Evolutionary conservation across 2,888 invertebrate species (phyloP).

Genomic region (Sesia apiformis): DNA sequence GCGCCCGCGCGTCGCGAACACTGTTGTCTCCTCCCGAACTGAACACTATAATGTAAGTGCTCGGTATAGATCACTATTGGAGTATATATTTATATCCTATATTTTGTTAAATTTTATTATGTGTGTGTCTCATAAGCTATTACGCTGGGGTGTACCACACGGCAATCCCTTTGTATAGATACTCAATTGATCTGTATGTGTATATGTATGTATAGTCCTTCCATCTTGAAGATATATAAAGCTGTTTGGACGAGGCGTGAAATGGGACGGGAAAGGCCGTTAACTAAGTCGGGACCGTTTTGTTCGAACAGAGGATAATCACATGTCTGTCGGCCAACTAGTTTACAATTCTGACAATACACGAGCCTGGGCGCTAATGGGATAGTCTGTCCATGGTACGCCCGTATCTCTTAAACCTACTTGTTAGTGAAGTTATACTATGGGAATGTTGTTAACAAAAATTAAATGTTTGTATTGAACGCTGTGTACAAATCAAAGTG

Average conservation of each 20-base stretch:
- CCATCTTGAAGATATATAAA: background rate
- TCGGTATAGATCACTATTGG: slow-evolving; percentile 57
- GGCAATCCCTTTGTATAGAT: slow-evolving; percentile 17
- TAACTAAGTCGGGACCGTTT: too few relatives aligned
- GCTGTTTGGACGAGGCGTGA: slow-evolving; percentile 10
- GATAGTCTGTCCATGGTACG: slow-evolving; percentile 28
- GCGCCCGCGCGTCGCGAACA: slow-evolving; percentile 26
- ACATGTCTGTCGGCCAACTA: background rate
- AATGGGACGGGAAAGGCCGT: background rate
- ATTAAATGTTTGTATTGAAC: slow-evolving; percentile 62
- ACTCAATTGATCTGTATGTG: background rate
- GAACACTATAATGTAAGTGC: slow-evolving; percentile 56
- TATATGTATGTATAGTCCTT: background rate
- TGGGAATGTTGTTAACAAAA: slow-evolving; percentile 54
- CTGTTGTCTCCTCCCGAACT: slow-evolving; percentile 62
- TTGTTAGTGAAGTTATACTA: slow-evolving; percentile 40
- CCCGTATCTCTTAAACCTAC: slow-evolving; percentile 37
- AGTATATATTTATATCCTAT: slow-evolving; percentile 56
- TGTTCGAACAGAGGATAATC: background rate
- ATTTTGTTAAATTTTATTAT: slow-evolving; percentile 71
- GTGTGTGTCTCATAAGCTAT: slow-evolving; percentile 58
- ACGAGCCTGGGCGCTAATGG: slow-evolving; percentile 5
- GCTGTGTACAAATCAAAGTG: slow-evolving; percentile 74
- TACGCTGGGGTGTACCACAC: slow-evolving; percentile 47
- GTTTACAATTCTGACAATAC: background rate